These are phyloP conservation scores for Nycticebus coucang DNA, from an alignment of 2,113 vertebrate genomes.

Conservation along the genomic window DNA sequence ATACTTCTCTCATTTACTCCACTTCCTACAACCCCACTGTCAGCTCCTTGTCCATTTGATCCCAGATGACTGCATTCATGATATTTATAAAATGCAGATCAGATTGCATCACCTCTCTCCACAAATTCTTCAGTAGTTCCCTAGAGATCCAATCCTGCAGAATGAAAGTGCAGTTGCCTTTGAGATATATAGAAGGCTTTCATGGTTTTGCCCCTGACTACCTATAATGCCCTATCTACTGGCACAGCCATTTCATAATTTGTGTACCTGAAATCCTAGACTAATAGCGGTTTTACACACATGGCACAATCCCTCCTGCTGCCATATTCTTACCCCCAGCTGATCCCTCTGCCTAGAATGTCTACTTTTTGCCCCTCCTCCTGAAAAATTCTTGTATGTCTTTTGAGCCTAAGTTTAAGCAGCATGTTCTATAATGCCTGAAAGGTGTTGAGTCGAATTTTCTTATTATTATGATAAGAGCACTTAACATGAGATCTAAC, in stretches of 20 bases:
- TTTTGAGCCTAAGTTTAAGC: neutral
- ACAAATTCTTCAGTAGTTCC: neutral
- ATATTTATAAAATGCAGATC: neutral
- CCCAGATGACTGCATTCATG: neutral
- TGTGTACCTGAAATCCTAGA: neutral
- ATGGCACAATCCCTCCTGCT: too few species aligned
- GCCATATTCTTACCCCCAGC: too few species aligned
- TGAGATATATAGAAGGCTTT: neutral
- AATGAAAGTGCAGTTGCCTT: neutral
- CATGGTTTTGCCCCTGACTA: neutral
- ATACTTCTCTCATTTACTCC: neutral
- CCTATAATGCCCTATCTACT: neutral
- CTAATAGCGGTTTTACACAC: neutral
- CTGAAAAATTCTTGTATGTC: neutral
- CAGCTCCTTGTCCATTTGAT: neutral
- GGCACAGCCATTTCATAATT: fast-evolving
- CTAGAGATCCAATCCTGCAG: neutral
- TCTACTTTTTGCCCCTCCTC: neutral
- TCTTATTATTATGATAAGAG: neutral
- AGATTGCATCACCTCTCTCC: neutral
- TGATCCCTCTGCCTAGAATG: neutral
- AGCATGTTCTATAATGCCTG: neutral
- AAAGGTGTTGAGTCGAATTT: neutral
- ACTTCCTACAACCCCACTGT: neutral
- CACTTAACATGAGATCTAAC: neutral